Evolutionary conservation across 2,797 vertebrate species (phyloP), one percentile per base, ranked within the genome.

Genomic region (Mastacembelus armatus): DNA sequence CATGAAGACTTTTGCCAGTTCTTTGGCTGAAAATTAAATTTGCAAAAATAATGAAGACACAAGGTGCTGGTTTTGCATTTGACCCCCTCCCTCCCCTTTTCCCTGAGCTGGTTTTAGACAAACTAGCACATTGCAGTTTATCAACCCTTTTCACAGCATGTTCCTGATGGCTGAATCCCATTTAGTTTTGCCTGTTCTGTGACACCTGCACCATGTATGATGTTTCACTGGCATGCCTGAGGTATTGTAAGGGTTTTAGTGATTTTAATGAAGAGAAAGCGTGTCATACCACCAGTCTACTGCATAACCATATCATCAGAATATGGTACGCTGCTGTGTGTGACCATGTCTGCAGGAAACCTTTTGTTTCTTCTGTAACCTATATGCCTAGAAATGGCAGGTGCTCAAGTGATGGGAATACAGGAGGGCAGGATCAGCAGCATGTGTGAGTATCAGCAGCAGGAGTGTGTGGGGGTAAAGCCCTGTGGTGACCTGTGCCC

Each of bases 401-500:
- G 83, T 90, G 85, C 83, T 44, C 42, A 35, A 66, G 70, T 61
- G 80, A 77, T 84, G 83, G 78, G 89, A 87, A 79, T 75, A 76
- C 66, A 74, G 55, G 75, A 80, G 73, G 75, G 72, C 29, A 18
- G 66, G 64, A 64, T 85, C 52, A 35, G 63, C 57, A 36, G 68
- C 71, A 60, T 85, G 74, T 66, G 68, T 82, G 71, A 71, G 55
- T 59, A 55, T 74, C 16, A 38, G 66, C 64, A 70, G 82, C 44
- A 88, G 65, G 82, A 82, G 83, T 84, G 87, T 85, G 86, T 82
- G 60, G 66, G 83, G 78, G 79, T 80, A 85, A 91, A 89, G 78
- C 88, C 86, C 87, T 86, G 72, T 78, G 85, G 69, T 89, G 89
- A 91, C 91, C 92, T 87, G 75, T 92, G 93, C 81, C 92, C 91